Conservation (phyloP, 2,797 vertebrate species). For the Huso huso region DNA sequence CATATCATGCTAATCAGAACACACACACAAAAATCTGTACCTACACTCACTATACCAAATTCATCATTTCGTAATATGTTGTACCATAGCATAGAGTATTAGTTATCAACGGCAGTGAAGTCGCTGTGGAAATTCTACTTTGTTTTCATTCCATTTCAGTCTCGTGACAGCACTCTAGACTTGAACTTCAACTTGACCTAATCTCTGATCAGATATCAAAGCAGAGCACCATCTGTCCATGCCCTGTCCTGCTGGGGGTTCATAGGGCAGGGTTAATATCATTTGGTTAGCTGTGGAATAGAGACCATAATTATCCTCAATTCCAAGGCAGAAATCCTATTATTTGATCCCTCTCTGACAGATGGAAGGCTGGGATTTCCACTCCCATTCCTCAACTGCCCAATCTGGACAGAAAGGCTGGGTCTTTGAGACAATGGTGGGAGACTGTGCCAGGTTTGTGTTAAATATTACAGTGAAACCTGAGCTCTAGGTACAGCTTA, state of each 20-base stretch:
- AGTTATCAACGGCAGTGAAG: no score
- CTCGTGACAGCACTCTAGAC: conserved; percentile 45
- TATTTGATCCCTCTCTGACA: conserved; percentile 63
- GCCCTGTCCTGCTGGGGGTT: conserved; percentile 53
- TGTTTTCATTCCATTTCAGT: no score
- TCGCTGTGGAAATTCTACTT: no score
- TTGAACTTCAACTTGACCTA: conserved; percentile 77
- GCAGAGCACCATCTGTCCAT: conserved; percentile 65
- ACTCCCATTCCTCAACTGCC: conserved; percentile 58
- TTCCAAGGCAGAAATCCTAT: conserved; percentile 72
- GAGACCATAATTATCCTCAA: conserved; percentile 70
- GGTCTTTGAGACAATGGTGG: conserved; percentile 31
- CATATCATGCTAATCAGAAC: no score
- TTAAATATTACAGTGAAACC: conserved; percentile 32
- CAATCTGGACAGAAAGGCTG: conserved; percentile 48
- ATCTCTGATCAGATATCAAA: conserved; percentile 66
- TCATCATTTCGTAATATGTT: no score
- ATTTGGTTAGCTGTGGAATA: conserved; percentile 67
- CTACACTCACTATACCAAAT: no score
- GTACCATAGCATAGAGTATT: no score
- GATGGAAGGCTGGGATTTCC: conserved; percentile 61
- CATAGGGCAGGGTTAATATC: conserved; percentile 68
- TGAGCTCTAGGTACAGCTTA: conserved; percentile 28
- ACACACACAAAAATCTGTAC: no score
- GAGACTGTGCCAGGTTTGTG: conserved; percentile 24